Evolutionary conservation across 92 coral and sea anemone genomes (phyloP).

Genomic region (Porites rus): DNA sequence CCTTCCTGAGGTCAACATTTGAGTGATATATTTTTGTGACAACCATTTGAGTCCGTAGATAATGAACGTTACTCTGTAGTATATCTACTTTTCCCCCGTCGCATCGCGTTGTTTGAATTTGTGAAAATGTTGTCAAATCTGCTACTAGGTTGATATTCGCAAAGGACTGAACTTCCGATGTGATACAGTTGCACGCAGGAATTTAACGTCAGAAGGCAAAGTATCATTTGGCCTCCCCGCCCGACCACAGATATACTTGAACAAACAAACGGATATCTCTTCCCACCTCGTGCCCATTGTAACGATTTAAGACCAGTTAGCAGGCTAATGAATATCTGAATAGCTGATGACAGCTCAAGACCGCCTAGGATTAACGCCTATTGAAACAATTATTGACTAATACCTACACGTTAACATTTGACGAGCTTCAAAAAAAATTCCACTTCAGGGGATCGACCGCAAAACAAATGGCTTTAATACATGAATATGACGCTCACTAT

Average conservation of each 20-base stretch:
- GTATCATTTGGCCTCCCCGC: not conserved
- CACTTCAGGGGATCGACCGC: not conserved
- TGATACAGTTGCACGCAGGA: not conserved
- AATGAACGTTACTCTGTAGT: too few relatives aligned
- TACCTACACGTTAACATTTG: not conserved
- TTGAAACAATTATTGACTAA: not conserved
- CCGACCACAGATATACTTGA: constrained; percentile 24
- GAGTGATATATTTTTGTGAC: too few relatives aligned
- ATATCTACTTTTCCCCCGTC: not conserved
- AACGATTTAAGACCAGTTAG: constrained; percentile 38
- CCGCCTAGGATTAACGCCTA: not conserved
- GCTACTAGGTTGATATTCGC: not conserved
- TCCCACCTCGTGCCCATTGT: not conserved
- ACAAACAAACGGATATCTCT: constrained; percentile 28
- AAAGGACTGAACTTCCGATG: not conserved
- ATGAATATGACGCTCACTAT: too few relatives aligned
- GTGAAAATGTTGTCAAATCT: too few relatives aligned
- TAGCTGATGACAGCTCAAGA: constrained; percentile 27
- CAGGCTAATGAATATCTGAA: constrained; percentile 2
- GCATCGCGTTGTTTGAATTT: not conserved
- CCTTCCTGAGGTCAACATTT: too few relatives aligned
- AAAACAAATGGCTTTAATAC: not conserved
- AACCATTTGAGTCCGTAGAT: too few relatives aligned
- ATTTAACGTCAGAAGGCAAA: not conserved
- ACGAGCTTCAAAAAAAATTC: not conserved